A percentile compares a stretch with the other conserved stretches of the same genome.
Conservation (phyloP, 1,140 invertebrate species). For the Lasaia peninsularis region DNA sequence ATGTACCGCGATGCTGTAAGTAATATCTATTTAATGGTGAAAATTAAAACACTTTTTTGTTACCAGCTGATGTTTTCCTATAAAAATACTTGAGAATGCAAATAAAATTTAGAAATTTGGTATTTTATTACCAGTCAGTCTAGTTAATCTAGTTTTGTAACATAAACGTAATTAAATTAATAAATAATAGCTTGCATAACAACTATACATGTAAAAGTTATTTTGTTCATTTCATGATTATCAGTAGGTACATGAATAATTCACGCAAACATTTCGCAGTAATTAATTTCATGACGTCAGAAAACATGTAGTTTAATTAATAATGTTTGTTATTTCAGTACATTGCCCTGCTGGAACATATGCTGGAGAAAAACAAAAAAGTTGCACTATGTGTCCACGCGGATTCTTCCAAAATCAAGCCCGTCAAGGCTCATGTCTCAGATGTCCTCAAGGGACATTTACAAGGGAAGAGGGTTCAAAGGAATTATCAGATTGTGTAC, state of each 20-base stretch:
- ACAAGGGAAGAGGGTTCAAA: conserved; percentile 95
- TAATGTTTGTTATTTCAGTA: conserved; percentile 78
- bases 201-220: too few species aligned
- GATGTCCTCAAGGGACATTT: conserved; percentile 94
- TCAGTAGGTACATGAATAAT: too few species aligned
- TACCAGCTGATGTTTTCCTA: too few species aligned
- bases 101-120: too few species aligned
- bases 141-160: too few species aligned
- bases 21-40: conserved; percentile 40
- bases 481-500: conserved; percentile 88
- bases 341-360: conserved; percentile 97
- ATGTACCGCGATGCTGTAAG: conserved; percentile 94
- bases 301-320: background rate
- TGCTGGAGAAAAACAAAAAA: conserved; percentile 90
- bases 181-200: too few species aligned
- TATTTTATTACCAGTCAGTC: too few species aligned
- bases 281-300: too few species aligned
- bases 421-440: conserved; percentile 90
- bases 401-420: conserved; percentile 96
- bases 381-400: conserved; percentile 91
- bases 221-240: too few species aligned
- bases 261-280: too few species aligned
- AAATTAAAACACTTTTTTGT: background rate
- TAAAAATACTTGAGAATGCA: too few species aligned
- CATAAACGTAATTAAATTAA: too few species aligned